A percentile compares a stretch with the other conserved stretches of the same genome.
Conservation (phyloP, 2,888 invertebrate genomes). For the Oasisia sp. region DNA sequence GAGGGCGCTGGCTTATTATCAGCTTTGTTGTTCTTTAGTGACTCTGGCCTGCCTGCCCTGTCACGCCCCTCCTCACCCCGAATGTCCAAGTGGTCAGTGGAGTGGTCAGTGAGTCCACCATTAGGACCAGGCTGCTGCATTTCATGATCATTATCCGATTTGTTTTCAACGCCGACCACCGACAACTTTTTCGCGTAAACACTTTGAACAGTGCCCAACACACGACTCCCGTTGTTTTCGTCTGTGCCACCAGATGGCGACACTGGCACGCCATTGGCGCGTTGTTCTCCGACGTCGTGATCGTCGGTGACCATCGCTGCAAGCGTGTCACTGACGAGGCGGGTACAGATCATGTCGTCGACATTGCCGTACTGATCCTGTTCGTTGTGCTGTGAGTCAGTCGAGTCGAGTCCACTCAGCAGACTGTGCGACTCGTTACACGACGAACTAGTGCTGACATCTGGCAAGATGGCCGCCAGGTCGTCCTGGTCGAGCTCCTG, state of each 20-base stretch:
- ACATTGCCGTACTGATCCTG: background rate
- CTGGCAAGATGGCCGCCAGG: slow-evolving; percentile 81
- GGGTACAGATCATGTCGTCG: background rate
- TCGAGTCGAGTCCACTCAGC: slow-evolving; percentile 18
- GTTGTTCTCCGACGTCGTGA: background rate
- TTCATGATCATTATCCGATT: background rate
- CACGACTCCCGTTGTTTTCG: background rate
- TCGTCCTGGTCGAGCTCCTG: slow-evolving; percentile 65
- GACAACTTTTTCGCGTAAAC: background rate
- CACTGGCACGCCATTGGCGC: background rate
- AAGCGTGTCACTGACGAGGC: background rate
- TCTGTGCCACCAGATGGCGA: background rate
- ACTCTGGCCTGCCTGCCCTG: background rate
- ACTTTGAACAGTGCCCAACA: background rate
- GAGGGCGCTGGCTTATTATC: background rate
- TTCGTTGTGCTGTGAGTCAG: background rate
- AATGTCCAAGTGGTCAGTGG: background rate
- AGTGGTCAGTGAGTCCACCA: background rate
- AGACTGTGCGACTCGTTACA: background rate
- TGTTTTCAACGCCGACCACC: background rate
- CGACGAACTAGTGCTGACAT: slow-evolving; percentile 59
- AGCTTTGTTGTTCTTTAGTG: background rate
- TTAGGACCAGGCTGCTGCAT: background rate
- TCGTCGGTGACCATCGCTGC: background rate
- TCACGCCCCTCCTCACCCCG: background rate